Base-by-base conservation (phyloP, 2,113 vertebrate genomes). In the Pelecanoides urinatrix region DNA sequence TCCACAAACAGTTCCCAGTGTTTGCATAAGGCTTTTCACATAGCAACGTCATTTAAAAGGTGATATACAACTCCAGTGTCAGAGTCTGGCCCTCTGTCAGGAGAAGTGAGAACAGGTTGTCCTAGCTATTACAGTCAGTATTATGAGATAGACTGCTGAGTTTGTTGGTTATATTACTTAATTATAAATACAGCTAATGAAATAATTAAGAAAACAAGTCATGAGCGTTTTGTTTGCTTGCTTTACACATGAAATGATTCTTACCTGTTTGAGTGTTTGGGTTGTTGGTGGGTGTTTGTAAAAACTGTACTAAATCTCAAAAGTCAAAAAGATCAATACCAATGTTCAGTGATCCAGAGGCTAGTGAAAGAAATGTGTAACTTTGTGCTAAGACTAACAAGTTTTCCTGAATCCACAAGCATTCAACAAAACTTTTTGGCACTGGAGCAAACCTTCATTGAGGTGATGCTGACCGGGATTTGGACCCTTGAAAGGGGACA, bases 161-260 rank as follows among this genome's bases (percentile, higher is more conserved):
- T 22, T 68, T 40, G 42, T 49, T 32, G 10, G 6, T 76, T 78
- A 8, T 9, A 40, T 34, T 88, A 11, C 20, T 81, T 49, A 70
- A 5, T 65, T 74, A 26, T 38, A 70, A 80, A 4, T 30, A 52
- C 10, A 89, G 29, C 4, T 62, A 77, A 63, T 74, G 6, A 89
- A 82, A 59, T 40, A 52, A 68, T 55, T 30, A 4, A 14, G 61
- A 36, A 49, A 10, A 10, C 13, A 50, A 9, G 1, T 38, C 55
- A 18, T 80, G 16, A 73, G 3, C 6, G 29, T 73, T 92, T 80
- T 83, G 8, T 36, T 86, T 66, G 8, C 27, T 70, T 73, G 8
- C 49, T 90, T 3, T 0, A 74, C 16, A 29, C 2, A 42, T 6
- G 0, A 70, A 88, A 74, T 13, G 1, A 47, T 62, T 88, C 16